Evolutionary conservation across 1,140 invertebrate species (phyloP).

Genomic region (Drosophila rufa): DNA sequence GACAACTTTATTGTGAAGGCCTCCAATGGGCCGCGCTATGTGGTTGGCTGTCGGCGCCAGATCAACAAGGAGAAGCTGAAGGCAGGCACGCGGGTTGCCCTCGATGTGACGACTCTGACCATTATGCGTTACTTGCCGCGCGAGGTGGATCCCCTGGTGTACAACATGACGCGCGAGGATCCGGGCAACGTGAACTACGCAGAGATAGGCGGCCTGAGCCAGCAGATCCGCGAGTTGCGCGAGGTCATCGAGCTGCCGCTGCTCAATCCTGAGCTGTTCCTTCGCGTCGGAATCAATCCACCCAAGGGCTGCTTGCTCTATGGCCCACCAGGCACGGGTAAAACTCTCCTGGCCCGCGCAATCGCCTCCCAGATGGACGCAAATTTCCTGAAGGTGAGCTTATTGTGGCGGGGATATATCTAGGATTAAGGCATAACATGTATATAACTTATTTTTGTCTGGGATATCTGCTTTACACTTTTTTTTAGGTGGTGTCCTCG

Average conservation of each 20-base stretch:
- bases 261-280: constrained; percentile 95
- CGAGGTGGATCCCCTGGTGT: constrained; percentile 70
- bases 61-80: constrained; percentile 58
- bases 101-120: constrained; percentile 68
- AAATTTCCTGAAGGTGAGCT: constrained; percentile 94
- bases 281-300: constrained; percentile 99
- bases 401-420: not conserved
- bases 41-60: constrained; percentile 68
- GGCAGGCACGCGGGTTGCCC: constrained; percentile 62
- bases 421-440: too few species aligned
- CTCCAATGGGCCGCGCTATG: constrained; percentile 63
- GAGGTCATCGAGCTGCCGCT: constrained; percentile 73
- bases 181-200: constrained; percentile 67
- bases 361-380: constrained; percentile 99
- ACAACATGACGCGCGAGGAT: constrained; percentile 73
- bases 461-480: not conserved
- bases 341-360: constrained; percentile 96
- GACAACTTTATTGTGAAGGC: constrained; percentile 91
- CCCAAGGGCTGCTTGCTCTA: constrained; percentile 99
- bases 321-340: constrained; percentile 99
- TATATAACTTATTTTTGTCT: not conserved
- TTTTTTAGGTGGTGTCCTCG: constrained; percentile 94
- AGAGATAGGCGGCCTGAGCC: constrained; percentile 62
- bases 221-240: constrained; percentile 70
- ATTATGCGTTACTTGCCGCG: constrained; percentile 71